Percentiles rank a stretch among this genome's conserved stretches.
Evolutionary conservation across 2,888 invertebrate genomes (phyloP).

Genomic region (Metacarcinus magister): DNA sequence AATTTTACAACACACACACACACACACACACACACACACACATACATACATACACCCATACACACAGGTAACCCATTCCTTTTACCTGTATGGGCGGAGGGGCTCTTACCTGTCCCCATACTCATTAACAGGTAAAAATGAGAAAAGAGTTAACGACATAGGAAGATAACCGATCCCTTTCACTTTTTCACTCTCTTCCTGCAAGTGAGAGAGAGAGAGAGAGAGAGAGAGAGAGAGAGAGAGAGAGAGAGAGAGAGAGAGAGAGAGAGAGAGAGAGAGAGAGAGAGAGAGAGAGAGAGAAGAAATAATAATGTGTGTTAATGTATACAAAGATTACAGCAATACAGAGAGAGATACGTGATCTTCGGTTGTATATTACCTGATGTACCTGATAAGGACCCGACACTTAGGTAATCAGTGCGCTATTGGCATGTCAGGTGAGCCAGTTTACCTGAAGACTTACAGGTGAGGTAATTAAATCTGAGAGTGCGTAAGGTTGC

Average conservation of each 20-base stretch:
- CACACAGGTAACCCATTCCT: background rate
- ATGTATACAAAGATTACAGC: too few species aligned
- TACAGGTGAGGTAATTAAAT: too few species aligned
- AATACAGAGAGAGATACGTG: too few species aligned
- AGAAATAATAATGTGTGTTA: background rate
- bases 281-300: background rate
- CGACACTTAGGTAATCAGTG: background rate
- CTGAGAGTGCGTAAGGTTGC: too few species aligned
- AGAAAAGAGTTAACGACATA: background rate
- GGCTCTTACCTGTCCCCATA: too few species aligned
- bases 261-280: background rate
- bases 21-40: background rate
- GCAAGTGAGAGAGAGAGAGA: background rate
- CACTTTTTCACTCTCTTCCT: too few species aligned
- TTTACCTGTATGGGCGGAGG: too few species aligned
- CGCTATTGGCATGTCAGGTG: too few species aligned
- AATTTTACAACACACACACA: background rate
- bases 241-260: background rate
- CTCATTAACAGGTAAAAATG: background rate
- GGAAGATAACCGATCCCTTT: background rate
- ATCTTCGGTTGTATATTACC: background rate
- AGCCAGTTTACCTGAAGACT: too few species aligned
- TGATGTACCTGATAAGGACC: background rate
- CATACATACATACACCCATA: background rate
- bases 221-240: background rate